Percentiles rank a stretch among this genome's conserved stretches.
Conservation (phyloP, 1,140 invertebrate species). For the Hetaerina americana region DNA sequence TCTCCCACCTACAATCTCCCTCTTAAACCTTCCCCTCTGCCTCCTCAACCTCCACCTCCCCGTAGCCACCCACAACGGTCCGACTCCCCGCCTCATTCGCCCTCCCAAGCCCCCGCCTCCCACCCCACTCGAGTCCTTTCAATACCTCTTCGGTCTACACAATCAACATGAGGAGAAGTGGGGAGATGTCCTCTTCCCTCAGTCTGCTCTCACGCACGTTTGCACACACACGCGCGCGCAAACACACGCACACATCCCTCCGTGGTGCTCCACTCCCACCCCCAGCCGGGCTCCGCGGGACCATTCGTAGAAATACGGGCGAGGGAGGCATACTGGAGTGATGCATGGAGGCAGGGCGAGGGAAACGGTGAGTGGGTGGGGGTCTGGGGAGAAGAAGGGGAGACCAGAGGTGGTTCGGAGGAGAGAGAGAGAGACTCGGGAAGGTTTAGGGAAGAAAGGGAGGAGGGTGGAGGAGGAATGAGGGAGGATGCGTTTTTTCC, state of each 20-base stretch:
- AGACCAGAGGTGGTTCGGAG: neutral
- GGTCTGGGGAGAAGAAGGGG: neutral
- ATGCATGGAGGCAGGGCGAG: neutral
- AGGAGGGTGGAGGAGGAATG: too few relatives aligned
- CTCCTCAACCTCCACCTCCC: neutral
- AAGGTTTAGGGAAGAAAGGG: too few relatives aligned
- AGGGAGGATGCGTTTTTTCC: too few relatives aligned
- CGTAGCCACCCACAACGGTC: neutral
- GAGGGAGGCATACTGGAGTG: neutral
- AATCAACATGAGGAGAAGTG: neutral
- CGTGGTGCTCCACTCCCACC: neutral
- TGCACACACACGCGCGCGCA: neutral
- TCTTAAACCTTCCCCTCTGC: neutral
- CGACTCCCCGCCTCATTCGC: neutral
- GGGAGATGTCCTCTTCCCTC: neutral
- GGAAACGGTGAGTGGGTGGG: neutral
- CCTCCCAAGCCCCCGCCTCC: neutral
- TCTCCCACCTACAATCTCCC: neutral
- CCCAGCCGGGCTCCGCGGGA: too few relatives aligned
- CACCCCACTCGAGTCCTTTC: neutral
- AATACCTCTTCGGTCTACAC: neutral
- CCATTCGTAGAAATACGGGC: neutral
- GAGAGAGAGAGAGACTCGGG: too few relatives aligned
- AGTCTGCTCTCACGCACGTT: neutral
- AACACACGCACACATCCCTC: too few relatives aligned